These are phyloP conservation scores for Paratilapia polleni DNA, from an alignment of 2,113 vertebrate genomes.

Conservation along the genomic window DNA sequence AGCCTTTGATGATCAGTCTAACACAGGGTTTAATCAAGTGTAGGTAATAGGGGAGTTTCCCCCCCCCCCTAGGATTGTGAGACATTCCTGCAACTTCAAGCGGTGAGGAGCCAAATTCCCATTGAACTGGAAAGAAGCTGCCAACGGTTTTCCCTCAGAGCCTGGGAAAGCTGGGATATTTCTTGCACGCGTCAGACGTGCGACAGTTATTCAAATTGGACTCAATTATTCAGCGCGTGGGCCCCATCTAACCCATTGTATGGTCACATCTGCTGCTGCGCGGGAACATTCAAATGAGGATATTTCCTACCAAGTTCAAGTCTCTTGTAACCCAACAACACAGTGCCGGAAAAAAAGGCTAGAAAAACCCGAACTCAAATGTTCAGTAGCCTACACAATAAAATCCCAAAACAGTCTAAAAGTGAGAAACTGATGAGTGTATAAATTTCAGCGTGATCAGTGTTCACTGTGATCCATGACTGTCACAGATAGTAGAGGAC, in stretches of 20 bases:
- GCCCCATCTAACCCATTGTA: constrained; percentile 63
- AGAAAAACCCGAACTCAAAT: not conserved
- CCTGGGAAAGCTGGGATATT: constrained; percentile 73
- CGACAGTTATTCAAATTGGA: constrained; percentile 86
- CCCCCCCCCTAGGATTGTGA: no score
- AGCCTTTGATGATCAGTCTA: not conserved
- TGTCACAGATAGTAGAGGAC: not conserved
- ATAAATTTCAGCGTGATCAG: no score
- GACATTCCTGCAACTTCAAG: constrained; percentile 30
- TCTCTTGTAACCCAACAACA: not conserved
- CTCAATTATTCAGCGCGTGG: constrained; percentile 71
- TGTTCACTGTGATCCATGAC: not conserved
- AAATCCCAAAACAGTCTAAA: not conserved
- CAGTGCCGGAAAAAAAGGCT: not conserved
- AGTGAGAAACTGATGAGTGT: not conserved
- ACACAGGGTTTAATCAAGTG: constrained; percentile 46
- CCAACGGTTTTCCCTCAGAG: constrained; percentile 67
- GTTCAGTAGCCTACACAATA: not conserved
- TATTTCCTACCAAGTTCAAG: constrained; percentile 4
- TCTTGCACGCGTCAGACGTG: constrained; percentile 80
- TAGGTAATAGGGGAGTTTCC: constrained; percentile 11
- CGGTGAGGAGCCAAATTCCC: constrained; percentile 42
- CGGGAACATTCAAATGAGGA: constrained; percentile 71
- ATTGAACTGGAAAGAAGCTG: constrained; percentile 43
- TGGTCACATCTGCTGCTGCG: constrained; percentile 76